Evolutionary conservation across 2,797 vertebrate species (phyloP).

Genomic region (Sebastes trivittatus): DNA sequence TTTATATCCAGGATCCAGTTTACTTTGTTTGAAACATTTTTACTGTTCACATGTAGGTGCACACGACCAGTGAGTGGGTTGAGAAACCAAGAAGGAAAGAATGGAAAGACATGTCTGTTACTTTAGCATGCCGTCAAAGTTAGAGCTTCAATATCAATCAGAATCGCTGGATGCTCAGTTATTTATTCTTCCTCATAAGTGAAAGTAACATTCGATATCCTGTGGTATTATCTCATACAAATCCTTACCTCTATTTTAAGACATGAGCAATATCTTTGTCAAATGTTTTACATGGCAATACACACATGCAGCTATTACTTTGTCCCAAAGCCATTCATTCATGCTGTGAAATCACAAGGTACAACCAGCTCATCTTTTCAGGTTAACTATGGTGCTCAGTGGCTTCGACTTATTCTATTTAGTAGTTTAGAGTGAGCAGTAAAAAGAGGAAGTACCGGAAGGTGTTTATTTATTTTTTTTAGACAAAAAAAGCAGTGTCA

Average conservation of each 20-base stretch:
- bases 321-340: constrained; percentile 43
- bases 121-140: constrained; percentile 7
- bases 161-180: constrained; percentile 17
- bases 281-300: constrained; percentile 21
- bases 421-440: constrained; percentile 7
- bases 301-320: constrained; percentile 34
- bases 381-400: constrained; percentile 35
- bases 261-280: constrained; percentile 16
- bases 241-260: constrained; percentile 46
- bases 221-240: constrained; percentile 45
- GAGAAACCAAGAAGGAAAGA: not conserved
- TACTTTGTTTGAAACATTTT: not conserved
- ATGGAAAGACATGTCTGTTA: not conserved
- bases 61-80: not conserved
- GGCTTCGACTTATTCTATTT: constrained; percentile 32
- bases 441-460: constrained; percentile 43
- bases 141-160: not conserved
- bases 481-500: constrained; percentile 38
- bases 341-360: constrained; percentile 73
- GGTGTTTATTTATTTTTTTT: constrained; percentile 53
- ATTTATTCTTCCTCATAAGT: constrained; percentile 49
- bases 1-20: not conserved
- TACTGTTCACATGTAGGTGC: constrained; percentile 2
- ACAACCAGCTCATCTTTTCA: constrained; percentile 42
- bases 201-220: constrained; percentile 9